A percentile compares a stretch with the other conserved stretches of the same genome.
phyloP scores from a whole-genome alignment of 2,113 vertebrate genomes.

The Leptocoma aspasia region DNA sequence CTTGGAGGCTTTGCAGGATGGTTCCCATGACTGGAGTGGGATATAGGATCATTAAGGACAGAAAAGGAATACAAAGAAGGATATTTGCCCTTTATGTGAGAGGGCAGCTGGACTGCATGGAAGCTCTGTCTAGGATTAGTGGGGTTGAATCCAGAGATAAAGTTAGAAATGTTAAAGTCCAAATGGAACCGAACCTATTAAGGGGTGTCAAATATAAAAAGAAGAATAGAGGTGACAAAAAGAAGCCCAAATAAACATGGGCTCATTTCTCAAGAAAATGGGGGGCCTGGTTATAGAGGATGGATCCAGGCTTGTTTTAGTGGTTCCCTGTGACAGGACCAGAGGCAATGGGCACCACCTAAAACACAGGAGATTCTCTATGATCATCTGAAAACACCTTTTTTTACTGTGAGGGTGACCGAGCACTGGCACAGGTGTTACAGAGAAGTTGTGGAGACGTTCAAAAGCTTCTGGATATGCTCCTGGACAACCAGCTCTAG shows the following conservation, averaged over 20 bases:
- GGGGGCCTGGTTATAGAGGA: accelerated
- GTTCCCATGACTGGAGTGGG: not conserved
- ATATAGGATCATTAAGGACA: not conserved
- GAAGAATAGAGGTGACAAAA: not conserved
- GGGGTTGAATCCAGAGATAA: not conserved
- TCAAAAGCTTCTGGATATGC: not conserved
- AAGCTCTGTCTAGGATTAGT: not conserved
- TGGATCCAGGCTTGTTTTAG: not conserved
- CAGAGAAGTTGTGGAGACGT: not conserved
- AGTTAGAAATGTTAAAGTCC: not conserved
- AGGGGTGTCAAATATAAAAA: not conserved
- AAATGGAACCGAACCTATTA: not conserved
- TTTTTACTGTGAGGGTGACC: not conserved
- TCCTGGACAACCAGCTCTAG: not conserved
- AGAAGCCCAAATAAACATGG: not conserved
- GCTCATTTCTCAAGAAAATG: not conserved
- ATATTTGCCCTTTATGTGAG: not conserved
- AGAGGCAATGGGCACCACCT: not conserved
- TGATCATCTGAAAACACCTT: not conserved
- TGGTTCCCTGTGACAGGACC: not conserved
- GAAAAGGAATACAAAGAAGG: not conserved
- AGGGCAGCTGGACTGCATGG: not conserved
- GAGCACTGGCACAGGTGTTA: not conserved
- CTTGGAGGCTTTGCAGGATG: not conserved
- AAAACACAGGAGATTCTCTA: not conserved